A percentile compares a stretch with the other conserved stretches of the same genome.
These are phyloP conservation scores for Sinocyclocheilus anophthalmus DNA, from an alignment of 2,113 vertebrate species.

Conservation along the genomic window DNA sequence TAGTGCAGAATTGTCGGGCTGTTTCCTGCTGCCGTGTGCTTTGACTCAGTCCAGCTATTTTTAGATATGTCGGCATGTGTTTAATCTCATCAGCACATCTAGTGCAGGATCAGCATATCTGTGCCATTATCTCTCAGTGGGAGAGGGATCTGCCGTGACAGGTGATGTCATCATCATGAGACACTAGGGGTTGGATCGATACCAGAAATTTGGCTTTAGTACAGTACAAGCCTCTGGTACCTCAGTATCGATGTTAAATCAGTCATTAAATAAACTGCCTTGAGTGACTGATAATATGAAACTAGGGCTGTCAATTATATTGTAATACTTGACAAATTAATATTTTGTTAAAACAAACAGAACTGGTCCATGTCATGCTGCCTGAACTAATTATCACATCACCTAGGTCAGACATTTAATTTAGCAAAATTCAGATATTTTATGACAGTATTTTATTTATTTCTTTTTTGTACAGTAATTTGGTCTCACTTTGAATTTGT, in stretches of 20 bases:
- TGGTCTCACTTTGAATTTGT: no score
- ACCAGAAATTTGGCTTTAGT: not conserved
- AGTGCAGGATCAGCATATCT: constrained; percentile 42
- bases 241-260: not conserved
- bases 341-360: not conserved
- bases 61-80: constrained; percentile 33
- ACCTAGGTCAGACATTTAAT: not conserved
- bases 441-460: not conserved
- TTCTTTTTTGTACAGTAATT: not conserved
- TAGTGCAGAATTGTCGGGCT: not conserved
- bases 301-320: not conserved
- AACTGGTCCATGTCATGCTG: not conserved
- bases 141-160: not conserved
- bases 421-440: not conserved
- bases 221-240: not conserved
- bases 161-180: not conserved
- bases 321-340: not conserved
- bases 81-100: constrained; percentile 47
- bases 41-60: constrained; percentile 36
- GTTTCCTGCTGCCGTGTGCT: constrained; percentile 15
- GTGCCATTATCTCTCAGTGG: constrained; percentile 30
- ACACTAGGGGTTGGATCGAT: constrained; percentile 16
- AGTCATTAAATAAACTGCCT: not conserved
- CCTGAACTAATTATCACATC: not conserved
- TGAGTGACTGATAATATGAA: not conserved